Base-by-base conservation (phyloP, 2,888 invertebrate species). In the Isoperla grammatica region DNA sequence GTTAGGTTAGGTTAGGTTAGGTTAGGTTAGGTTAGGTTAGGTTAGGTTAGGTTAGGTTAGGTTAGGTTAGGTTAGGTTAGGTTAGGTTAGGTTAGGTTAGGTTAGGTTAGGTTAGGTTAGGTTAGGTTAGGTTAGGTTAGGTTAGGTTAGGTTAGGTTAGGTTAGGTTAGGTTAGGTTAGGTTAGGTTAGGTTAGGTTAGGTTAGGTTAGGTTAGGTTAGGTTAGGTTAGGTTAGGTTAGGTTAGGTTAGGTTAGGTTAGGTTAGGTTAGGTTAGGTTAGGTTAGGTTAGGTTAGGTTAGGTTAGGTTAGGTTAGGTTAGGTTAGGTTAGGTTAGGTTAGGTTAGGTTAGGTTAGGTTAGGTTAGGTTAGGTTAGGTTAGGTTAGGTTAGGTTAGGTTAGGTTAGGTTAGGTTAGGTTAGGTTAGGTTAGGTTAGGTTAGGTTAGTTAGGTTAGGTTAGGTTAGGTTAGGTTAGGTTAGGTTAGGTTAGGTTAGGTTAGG, bases 11-110 rank as follows among this genome's bases (percentile, higher is more conserved):
- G 60, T 56, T 60, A 42, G 56, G 39, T 57, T 65, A 64, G 66
- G 40, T 58, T 42, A 48, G 42, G 37, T 50, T 50, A 45, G 29
- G 42, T 46, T 50, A 53, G 57, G 64, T 65, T 64, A 65, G 53
- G 58, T 68, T 69, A 65, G 67, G 68, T 63, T 65, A 65, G 66
- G 67, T 66, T 67, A 65, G 62, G 65, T 64, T 66, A 65, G 66
- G 66, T 66, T 63, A 64, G 67, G 66, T 67, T 63, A 64, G 68
- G 66, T 66, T 63, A 60, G 66, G 63, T 63, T 63, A 63, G 66
- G 63, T 65, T 65, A 64, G 63, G 64, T 61, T 62, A 62, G 62
- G 63, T 63, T 64, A 64, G 68, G 66, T 67, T 65, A 67, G 68
- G 68, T 68, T 67, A 64, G 68, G 8, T 29, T 63, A 62, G 65